Base-by-base conservation (phyloP, 2,888 invertebrate species). In the Orthonevra nobilis region DNA sequence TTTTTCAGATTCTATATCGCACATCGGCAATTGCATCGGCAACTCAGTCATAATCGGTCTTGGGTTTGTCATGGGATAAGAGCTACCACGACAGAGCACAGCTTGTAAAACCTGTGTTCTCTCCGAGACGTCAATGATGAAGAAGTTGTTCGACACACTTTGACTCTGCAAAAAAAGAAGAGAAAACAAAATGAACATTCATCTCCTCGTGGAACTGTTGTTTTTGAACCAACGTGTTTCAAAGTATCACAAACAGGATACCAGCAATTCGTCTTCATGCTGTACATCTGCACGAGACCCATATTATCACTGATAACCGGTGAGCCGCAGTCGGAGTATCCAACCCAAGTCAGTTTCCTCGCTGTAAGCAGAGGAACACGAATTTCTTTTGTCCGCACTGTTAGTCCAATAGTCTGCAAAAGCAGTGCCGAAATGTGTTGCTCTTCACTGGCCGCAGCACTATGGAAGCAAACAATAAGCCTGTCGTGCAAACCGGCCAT, bases 61-160 rank as follows among this genome's bases (percentile, higher is more conserved):
- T 0, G 98, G 98, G 15, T 93, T 92, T 0, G 97, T 95, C 20
- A 93, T 91, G 0, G 98, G 98, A 90, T 95, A 98, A 10, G 93
- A 91, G 12, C 94, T 91, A n/a, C 97, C 97, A 86, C 96, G 94
- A 84, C 98, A 98, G 56, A 95, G 90, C 19, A 98, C 94, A 9
- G 95, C 95, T 34, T 95, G 92, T 3, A 97, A 91, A 58, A 92
- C 93, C 87, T 95, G 94, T 10, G 92, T 91, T 0, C 91, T 90
- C 88, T 98, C 97, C 81, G 92, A 94, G 0, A 97, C 89, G 79
- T 96, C 92, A 30, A 95, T 91, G 36, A 95, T 89, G 86, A 95
- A 96, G 85, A 93, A 94, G 83, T 93, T 92, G 85, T 95, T 94
- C 3, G 92, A 91, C 77, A 92, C 92, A 48, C 93, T 93, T 85